A percentile compares a stretch with the other conserved stretches of the same genome.
Evolutionary conservation across 2,113 vertebrate genomes (phyloP).

Genomic region (Phyllopteryx taeniolatus): DNA sequence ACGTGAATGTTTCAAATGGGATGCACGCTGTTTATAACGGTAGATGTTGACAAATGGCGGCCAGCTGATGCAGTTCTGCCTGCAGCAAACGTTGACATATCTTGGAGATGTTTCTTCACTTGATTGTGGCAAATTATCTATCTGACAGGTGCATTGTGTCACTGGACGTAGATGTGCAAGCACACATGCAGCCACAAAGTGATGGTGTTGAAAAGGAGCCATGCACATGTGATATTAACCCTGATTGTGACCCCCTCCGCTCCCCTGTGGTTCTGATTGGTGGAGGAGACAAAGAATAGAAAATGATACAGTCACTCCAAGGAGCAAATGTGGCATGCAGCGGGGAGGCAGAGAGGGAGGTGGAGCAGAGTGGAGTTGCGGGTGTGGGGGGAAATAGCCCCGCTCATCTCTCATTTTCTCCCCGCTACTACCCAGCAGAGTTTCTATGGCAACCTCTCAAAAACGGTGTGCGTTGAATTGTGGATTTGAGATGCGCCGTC

Average conservation of each 20-base stretch:
- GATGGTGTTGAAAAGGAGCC: neutral
- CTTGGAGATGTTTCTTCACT: conserved; percentile 7
- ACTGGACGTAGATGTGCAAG: neutral
- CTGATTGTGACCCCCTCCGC: conserved; percentile 7
- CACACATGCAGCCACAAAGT: conserved; percentile 6
- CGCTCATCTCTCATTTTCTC: conserved; percentile 74
- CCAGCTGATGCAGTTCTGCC: conserved; percentile 40
- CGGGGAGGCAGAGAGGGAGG: conserved; percentile 46
- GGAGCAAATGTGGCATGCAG: conserved; percentile 64
- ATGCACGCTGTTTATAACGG: conserved; percentile 31
- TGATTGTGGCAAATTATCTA: conserved; percentile 4
- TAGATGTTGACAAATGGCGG: conserved; percentile 31
- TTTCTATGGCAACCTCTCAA: conserved; percentile 80
- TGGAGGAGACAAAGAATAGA: conserved; percentile 35
- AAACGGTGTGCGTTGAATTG: conserved; percentile 75
- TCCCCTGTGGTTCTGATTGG: neutral
- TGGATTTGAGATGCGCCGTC: conserved; percentile 70
- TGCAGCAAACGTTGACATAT: conserved; percentile 12
- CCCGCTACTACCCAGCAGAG: conserved; percentile 72
- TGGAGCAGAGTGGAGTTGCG: conserved; percentile 17
- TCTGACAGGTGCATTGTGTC: conserved; percentile 14
- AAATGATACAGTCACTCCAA: conserved; percentile 61
- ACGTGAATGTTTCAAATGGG: conserved; percentile 37
- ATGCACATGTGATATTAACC: conserved; percentile 7
- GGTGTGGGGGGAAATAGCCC: conserved; percentile 70